Evolutionary conservation across 2,888 invertebrate genomes (phyloP), one percentile per base, ranked within the genome.

Genomic region (Caprella mutica): DNA sequence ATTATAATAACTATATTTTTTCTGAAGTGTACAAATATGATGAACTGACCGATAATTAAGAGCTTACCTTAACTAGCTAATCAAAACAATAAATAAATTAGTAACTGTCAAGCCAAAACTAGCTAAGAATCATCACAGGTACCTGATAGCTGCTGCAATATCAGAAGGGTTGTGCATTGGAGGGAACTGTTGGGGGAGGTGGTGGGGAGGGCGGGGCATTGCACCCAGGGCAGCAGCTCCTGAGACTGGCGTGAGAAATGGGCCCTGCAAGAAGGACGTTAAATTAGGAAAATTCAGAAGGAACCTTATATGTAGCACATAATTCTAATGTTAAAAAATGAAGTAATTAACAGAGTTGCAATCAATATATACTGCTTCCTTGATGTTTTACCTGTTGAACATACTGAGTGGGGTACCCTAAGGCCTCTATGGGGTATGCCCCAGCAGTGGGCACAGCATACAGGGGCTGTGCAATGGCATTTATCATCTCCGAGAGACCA

Each of bases 391-490:
- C 48, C 48, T 48, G 48, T 30, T 48, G 48, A 27, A 48, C 30
- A 17, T 48, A 48, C 12, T 27, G 30, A 29, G 60, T 60, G 23
- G 64, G 64, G 43, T 64, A 64, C 52, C 59, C 62, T 58, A 59
- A 60, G 5, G 63, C 63, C 39, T 59, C 63, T 53, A 59, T 48
- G 24, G 54, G 57, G 27, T 55, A 23, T 19, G 52, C 52, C 9
- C 60, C 60, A 39, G 56, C 53, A 19, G 57, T 55, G 35, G 64
- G 59, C 26, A 59, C 60, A 5, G 64, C 57, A 51, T 60, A 64
- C 55, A 64, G 58, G 52, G 59, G 64, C 40, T 64, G 64, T 24
- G 64, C 64, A 59, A 64, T 64, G 33, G 64, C 64, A 44, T 57
- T 64, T 26, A 64, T 60, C 64, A 64, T 64, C 30, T 64, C 64